These are phyloP conservation scores for Rhabdomys pumilio DNA, from an alignment of 2,797 vertebrate genomes.

Conservation along the genomic window DNA sequence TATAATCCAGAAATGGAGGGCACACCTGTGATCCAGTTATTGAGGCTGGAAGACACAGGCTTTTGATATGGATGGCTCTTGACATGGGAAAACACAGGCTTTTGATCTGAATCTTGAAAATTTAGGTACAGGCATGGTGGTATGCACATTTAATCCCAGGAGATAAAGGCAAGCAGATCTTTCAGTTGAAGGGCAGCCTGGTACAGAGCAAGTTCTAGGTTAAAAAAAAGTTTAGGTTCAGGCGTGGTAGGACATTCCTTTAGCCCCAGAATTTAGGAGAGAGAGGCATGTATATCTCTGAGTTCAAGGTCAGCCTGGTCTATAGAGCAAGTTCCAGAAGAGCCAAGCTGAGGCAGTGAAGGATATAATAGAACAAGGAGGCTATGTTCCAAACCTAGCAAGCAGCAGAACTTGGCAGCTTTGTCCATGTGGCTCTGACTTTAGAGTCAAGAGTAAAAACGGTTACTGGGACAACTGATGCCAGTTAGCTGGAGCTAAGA, in stretches of 20 bases:
- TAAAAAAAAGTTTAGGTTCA: neutral
- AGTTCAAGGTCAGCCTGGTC: neutral
- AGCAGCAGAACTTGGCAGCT: neutral
- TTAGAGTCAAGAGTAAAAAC: neutral
- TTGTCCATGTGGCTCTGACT: neutral
- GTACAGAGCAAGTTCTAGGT: neutral
- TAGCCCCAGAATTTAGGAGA: neutral
- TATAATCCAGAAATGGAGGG: neutral
- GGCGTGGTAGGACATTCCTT: neutral
- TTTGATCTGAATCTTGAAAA: neutral
- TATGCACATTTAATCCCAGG: neutral
- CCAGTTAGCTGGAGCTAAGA: neutral
- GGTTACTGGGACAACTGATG: neutral
- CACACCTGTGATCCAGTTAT: neutral
- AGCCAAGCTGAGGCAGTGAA: neutral
- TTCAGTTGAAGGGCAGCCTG: neutral
- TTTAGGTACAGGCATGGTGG: neutral
- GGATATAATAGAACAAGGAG: neutral
- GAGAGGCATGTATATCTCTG: neutral
- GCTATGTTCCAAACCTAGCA: neutral
- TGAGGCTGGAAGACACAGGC: neutral
- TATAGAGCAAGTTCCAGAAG: too few relatives aligned
- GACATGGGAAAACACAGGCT: too few relatives aligned
- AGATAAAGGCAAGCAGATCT: neutral
- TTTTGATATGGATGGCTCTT: neutral